Conservation (phyloP, 2,888 invertebrate genomes). For the Drosophila anceps region DNA sequence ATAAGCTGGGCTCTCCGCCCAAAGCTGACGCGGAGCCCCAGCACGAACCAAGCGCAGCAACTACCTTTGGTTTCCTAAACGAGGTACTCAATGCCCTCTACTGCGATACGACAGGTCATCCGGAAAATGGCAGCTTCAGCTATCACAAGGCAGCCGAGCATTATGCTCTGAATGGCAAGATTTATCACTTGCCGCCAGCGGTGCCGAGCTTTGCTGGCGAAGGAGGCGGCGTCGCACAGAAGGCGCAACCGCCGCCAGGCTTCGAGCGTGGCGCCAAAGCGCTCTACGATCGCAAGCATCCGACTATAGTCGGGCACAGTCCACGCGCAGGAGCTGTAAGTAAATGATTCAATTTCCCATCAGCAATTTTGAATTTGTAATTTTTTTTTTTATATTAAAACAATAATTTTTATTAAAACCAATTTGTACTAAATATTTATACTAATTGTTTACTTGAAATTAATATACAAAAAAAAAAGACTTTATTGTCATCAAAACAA, state of each 20-base stretch:
- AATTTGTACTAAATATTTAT: neutral
- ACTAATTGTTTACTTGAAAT: neutral
- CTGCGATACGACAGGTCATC: slow-evolving; percentile 69
- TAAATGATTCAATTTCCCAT: slow-evolving; percentile 4
- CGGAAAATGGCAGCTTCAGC: slow-evolving; percentile 64
- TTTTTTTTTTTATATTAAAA: neutral
- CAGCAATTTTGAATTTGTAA: neutral
- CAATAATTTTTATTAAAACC: neutral
- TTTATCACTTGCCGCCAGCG: slow-evolving; percentile 30
- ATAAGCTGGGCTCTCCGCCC: neutral
- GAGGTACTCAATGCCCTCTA: slow-evolving; percentile 80
- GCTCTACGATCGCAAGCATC: slow-evolving; percentile 44
- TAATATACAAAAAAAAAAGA: neutral
- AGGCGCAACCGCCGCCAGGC: slow-evolving; percentile 45
- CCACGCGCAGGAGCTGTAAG: slow-evolving; percentile 41
- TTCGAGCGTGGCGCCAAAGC: slow-evolving; percentile 48
- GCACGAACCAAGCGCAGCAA: neutral
- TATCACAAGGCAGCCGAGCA: slow-evolving; percentile 82
- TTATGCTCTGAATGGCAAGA: slow-evolving; percentile 76
- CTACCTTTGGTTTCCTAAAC: slow-evolving; percentile 26
- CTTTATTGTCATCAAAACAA: neutral
- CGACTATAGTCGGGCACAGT: slow-evolving; percentile 2
- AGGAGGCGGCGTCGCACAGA: neutral
- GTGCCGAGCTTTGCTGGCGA: neutral
- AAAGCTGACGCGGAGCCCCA: neutral